These are phyloP conservation scores for Siphamia tubifer DNA, from an alignment of 2,113 vertebrate genomes.

Conservation along the genomic window DNA sequence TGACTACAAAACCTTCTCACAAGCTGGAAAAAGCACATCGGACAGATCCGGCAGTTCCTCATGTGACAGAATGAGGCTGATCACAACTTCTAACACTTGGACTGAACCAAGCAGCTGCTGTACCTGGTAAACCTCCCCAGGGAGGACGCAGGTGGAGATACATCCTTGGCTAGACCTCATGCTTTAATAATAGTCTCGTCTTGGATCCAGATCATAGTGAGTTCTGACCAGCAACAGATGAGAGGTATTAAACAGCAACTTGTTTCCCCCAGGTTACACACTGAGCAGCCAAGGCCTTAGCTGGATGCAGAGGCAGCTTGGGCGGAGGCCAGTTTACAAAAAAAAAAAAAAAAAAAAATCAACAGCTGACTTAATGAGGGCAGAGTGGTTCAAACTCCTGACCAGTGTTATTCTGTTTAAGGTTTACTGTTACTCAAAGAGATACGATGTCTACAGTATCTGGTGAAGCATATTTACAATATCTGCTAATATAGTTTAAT, in stretches of 20 bases:
- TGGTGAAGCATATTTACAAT: neutral
- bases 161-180: constrained; percentile 66
- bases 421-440: constrained; percentile 20
- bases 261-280: constrained; percentile 17
- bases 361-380: constrained; percentile 46
- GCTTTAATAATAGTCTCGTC: constrained; percentile 24
- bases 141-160: constrained; percentile 56
- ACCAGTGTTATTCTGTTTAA: constrained; percentile 5
- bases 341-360: no score
- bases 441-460: constrained; percentile 11
- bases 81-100: constrained; percentile 12
- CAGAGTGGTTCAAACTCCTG: constrained; percentile 34
- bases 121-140: constrained; percentile 70
- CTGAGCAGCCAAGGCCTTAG: constrained; percentile 7
- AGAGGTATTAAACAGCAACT: neutral
- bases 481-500: neutral
- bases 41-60: neutral
- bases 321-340: constrained; percentile 2
- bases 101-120: constrained; percentile 31
- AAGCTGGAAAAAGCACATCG: constrained; percentile 3
- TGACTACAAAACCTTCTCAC: constrained; percentile 19
- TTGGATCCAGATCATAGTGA: constrained; percentile 3
- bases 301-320: constrained; percentile 30
- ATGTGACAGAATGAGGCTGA: constrained; percentile 69
- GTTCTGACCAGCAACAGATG: constrained; percentile 9